Evolutionary conservation across 2,113 vertebrate species (phyloP), one percentile per base, ranked within the genome.

Genomic region (Ctenodactylus gundi): DNA sequence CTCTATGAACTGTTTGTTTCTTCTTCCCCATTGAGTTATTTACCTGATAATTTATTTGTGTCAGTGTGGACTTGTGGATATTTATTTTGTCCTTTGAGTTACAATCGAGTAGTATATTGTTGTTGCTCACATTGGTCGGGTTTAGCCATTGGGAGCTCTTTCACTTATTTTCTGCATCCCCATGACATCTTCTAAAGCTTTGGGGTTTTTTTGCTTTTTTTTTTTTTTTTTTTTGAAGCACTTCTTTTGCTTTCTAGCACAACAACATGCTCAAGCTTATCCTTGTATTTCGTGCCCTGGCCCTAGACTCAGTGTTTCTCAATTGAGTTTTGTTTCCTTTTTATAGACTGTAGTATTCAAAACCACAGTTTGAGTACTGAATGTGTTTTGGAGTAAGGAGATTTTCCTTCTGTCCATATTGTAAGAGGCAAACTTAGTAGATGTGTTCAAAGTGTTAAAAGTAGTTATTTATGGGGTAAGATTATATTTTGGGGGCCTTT

Each of bases 381-480:
- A 27, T 85, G 57, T 65, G n/a, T 78, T 36, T n/a, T n/a, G n/a
- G n/a, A n/a, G n/a, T n/a, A n/a, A n/a, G n/a, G n/a, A n/a, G 44
- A 4, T 27, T 78, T 77, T 90, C 18, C 75, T 93, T 72, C 64
- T 90, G 20, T 72, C 73, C 41, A n/a, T 67, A n/a, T 76, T 95
- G 88, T 81, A 81, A 78, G 10, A 86, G 36, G 23, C 55, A 31
- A 85, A 76, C 39, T 49, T 41, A 10, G 29, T 75, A 29, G 27
- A 8, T 57, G 81, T 68, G 6, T 76, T 57, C 0, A 2, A 85
- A 73, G 27, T 87, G 29, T 85, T 41, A 64, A 51, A 20, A 55
- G 13, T 90, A 83, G n/a, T 90, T 85, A 53, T 93, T 88, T 94
- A 49, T 91, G 62, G 41, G 21, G 29, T 57, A 10, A 51, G 55